Evolutionary conservation across 2,797 vertebrate genomes (phyloP).

Genomic region (Bothrops alternatus): DNA sequence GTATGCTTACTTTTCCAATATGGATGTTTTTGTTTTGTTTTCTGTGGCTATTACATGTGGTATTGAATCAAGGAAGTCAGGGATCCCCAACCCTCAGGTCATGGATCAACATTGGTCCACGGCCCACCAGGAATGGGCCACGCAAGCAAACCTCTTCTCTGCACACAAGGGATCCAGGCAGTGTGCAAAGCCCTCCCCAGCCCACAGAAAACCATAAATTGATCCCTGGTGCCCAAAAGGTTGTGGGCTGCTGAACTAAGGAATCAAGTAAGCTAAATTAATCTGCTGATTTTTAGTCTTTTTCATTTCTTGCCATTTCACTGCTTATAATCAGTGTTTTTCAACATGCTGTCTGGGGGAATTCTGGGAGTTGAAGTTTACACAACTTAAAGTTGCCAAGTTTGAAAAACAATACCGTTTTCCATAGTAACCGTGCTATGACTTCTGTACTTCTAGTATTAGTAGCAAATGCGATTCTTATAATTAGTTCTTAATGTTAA

Average conservation of each 20-base stretch:
- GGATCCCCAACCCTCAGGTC: not conserved
- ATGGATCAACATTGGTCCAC: not conserved
- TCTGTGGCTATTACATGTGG: not conserved
- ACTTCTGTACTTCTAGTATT: not conserved
- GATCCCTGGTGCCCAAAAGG: not conserved
- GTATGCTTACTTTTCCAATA: not conserved
- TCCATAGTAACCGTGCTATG: not conserved
- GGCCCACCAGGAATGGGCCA: too few species aligned
- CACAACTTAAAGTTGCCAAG: not conserved
- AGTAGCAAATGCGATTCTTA: not conserved
- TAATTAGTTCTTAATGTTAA: not conserved
- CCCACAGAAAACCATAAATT: not conserved
- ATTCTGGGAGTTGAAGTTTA: not conserved
- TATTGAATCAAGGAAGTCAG: not conserved
- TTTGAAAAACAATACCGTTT: not conserved
- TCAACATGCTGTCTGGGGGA: not conserved
- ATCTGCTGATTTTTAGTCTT: not conserved
- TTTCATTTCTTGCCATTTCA: not conserved
- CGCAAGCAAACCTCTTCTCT: not conserved
- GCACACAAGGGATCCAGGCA: not conserved
- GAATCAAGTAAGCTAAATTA: not conserved
- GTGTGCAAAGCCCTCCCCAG: too few species aligned
- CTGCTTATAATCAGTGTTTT: not conserved
- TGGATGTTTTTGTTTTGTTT: not conserved
- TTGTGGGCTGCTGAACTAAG: not conserved